Conservation (phyloP, 1,140 invertebrate genomes). For the Teleogryllus occipitalis region DNA sequence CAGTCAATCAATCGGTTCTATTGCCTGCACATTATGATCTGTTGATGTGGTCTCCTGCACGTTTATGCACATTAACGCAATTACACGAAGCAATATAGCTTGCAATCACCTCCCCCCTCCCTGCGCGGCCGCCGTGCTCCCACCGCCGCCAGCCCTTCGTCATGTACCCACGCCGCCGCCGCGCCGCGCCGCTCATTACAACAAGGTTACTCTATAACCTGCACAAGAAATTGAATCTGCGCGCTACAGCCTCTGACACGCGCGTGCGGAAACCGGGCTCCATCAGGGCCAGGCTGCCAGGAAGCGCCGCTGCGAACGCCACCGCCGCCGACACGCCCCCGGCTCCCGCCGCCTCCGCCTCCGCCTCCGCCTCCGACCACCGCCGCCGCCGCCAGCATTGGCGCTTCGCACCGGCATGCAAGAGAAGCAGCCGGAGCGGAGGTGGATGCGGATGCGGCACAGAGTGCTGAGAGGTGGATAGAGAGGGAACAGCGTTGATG, state of each 20-base stretch:
- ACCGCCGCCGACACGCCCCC: too few relatives aligned
- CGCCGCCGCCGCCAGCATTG: too few relatives aligned
- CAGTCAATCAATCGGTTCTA: conserved; percentile 21
- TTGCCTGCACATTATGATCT: conserved; percentile 18
- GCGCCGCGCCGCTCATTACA: not conserved
- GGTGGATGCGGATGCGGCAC: too few relatives aligned
- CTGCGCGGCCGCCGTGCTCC: not conserved
- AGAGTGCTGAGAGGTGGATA: too few relatives aligned
- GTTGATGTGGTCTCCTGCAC: conserved; percentile 14
- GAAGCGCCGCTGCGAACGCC: not conserved
- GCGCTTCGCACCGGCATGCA: too few relatives aligned
- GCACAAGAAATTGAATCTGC: conserved; percentile 1
- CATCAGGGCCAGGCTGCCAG: not conserved
- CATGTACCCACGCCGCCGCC: too few relatives aligned
- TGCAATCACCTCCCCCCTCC: conserved; percentile 7
- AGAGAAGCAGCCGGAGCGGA: too few relatives aligned
- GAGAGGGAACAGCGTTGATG: too few relatives aligned
- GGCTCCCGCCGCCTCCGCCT: too few relatives aligned
- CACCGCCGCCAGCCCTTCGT: too few relatives aligned
- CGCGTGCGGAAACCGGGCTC: not conserved
- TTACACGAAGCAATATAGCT: conserved; percentile 9
- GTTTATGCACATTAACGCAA: conserved; percentile 21
- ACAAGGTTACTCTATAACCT: not conserved
- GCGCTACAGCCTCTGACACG: not conserved
- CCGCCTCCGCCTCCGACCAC: too few relatives aligned